phyloP scores from a whole-genome alignment of 1,140 invertebrate genomes.

The Choristoneura fumiferana region DNA sequence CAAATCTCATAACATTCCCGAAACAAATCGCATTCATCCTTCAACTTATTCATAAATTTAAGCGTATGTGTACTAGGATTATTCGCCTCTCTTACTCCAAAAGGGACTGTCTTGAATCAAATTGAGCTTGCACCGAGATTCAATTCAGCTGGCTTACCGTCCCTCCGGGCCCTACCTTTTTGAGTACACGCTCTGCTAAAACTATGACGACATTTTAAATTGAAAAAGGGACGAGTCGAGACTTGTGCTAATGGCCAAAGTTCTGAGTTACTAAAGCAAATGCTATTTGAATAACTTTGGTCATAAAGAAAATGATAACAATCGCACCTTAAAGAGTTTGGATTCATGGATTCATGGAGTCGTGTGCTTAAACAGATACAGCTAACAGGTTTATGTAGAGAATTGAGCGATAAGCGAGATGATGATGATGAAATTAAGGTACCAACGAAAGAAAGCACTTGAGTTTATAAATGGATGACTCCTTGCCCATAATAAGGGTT shows the following conservation, averaged over 20 bases:
- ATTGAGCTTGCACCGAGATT: constrained; percentile 11
- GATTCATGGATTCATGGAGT: not conserved
- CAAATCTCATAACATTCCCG: too few relatives aligned
- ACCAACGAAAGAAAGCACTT: too few relatives aligned
- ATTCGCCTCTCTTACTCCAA: not conserved
- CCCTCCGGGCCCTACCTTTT: not conserved
- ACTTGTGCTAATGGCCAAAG: not conserved
- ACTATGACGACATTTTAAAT: constrained; percentile 12
- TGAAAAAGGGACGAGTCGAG: not conserved
- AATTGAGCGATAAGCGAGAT: too few relatives aligned
- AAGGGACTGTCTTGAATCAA: constrained; percentile 3
- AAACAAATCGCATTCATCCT: too few relatives aligned
- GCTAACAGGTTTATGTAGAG: too few relatives aligned
- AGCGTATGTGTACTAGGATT: not conserved
- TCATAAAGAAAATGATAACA: constrained; percentile 1
- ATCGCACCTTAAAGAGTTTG: not conserved
- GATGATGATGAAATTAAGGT: too few relatives aligned
- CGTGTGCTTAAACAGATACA: not conserved
- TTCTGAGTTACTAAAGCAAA: not conserved
- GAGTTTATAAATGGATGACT: too few relatives aligned
- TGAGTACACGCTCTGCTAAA: not conserved
- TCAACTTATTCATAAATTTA: too few relatives aligned
- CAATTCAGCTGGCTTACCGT: constrained; percentile 4
- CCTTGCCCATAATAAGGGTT: too few relatives aligned
- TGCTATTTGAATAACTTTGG: constrained; percentile 2